phyloP scores from a whole-genome alignment of 2,113 vertebrate genomes.

The Lagopus leucura region DNA sequence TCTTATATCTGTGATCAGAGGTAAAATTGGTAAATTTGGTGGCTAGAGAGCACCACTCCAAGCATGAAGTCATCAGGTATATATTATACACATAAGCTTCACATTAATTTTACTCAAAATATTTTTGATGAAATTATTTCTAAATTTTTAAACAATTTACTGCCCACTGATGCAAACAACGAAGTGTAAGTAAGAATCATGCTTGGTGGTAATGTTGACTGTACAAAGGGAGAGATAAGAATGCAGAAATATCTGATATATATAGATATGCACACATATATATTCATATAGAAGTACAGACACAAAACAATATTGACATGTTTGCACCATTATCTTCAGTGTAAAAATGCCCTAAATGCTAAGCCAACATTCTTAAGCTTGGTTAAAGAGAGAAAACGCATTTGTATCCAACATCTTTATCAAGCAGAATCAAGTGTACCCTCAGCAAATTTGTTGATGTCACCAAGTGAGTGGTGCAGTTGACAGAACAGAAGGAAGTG shows the following conservation, averaged over 20 bases:
- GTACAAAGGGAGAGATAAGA: not conserved
- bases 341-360: not conserved
- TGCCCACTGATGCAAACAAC: not conserved
- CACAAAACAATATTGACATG: not conserved
- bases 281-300: not conserved
- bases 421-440: too few species aligned
- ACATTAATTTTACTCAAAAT: not conserved
- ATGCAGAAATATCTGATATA: not conserved
- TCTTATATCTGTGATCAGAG: not conserved
- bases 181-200: not conserved
- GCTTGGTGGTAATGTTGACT: not conserved
- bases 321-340: not conserved
- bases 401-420: not conserved
- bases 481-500: too few species aligned
- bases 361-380: not conserved
- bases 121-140: not conserved
- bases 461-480: too few species aligned
- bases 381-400: not conserved
- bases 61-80: not conserved
- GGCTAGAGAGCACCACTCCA: not conserved
- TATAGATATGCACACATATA: too few species aligned
- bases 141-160: not conserved
- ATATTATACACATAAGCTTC: not conserved
- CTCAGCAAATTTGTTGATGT: too few species aligned
- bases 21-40: not conserved